A percentile compares a stretch with the other conserved stretches of the same genome.
Evolutionary conservation across 2,888 invertebrate genomes (phyloP).

Genomic region (Clivina fossor): DNA sequence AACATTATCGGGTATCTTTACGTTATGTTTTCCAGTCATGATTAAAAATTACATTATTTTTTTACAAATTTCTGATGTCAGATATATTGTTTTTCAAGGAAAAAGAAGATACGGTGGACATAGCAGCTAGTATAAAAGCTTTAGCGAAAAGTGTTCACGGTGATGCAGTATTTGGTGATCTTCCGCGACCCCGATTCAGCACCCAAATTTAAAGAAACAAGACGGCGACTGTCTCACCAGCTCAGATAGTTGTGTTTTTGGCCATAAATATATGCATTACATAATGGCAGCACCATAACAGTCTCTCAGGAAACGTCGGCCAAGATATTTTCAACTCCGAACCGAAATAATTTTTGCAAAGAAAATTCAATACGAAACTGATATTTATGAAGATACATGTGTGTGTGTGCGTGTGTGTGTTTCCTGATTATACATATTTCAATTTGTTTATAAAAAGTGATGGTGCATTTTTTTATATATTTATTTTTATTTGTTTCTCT

Average conservation of each 20-base stretch:
- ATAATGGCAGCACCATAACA: conserved; percentile 18
- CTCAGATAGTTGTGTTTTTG: conserved; percentile 6
- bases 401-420: no score
- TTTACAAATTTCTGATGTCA: no score
- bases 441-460: neutral
- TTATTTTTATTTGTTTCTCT: conserved; percentile 16
- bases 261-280: neutral
- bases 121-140: conserved; percentile 91
- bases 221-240: neutral
- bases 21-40: no score
- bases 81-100: conserved; percentile 7
- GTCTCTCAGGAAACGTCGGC: conserved; percentile 18
- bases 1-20: no score
- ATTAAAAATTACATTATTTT: no score
- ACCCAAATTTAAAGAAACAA: conserved; percentile 74
- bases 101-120: conserved; percentile 71
- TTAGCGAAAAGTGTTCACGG: conserved; percentile 87
- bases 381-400: no score
- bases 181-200: conserved; percentile 83
- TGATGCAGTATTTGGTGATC: conserved; percentile 82
- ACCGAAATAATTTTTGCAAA: no score
- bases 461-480: conserved; percentile 15
- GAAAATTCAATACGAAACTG: no score
- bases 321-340: no score
- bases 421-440: neutral